Evolutionary conservation across 2,888 invertebrate species (phyloP), one percentile per base, ranked within the genome.

Genomic region (Tipula vernalis): DNA sequence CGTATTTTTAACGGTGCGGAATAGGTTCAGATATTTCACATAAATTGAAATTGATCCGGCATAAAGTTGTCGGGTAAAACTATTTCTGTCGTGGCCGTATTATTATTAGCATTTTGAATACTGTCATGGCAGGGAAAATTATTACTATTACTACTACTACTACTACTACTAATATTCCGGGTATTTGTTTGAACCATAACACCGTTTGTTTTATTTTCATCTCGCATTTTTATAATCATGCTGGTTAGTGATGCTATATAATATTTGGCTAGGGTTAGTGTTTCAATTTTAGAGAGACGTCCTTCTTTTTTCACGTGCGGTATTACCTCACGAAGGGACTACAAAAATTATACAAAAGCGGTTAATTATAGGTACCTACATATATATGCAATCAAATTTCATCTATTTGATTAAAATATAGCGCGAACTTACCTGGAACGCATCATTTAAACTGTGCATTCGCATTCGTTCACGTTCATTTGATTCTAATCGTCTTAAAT

Each of bases 371-470:
- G 2, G 28, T 28, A 6, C n/a, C 28, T 8, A 71, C 15, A 15
- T 71, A 39, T 18, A 28, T 36, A 6, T 0, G 8, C 0, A 71
- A 71, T 71, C 0, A 71, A 3, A 83, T 83, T 6, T 15, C 71
- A 6, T 15, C 0, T 15, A 1, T 6, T 83, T 83, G 5, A 83
- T 36, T 13, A 12, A 12, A 0, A 36, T 6, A 12, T 3, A 3
- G 12, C 10, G 0, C 10, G 44, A 51, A 88, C 91, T 90, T 91
- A 96, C 96, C 94, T 97, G 96, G 91, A 98, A 98, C 15, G 98
- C 98, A 90, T 97, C 96, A 91, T 98, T 98, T 87, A 98, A 93
- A 86, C 96, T 96, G 91, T 98, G 98, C 98, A 98, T 98, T 89
- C 98, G 93, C 95, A 97, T 96, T 87, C 98, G 93, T 91, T 98